Conservation (phyloP, 1,140 invertebrate species). For the Drosophila orosa region DNA sequence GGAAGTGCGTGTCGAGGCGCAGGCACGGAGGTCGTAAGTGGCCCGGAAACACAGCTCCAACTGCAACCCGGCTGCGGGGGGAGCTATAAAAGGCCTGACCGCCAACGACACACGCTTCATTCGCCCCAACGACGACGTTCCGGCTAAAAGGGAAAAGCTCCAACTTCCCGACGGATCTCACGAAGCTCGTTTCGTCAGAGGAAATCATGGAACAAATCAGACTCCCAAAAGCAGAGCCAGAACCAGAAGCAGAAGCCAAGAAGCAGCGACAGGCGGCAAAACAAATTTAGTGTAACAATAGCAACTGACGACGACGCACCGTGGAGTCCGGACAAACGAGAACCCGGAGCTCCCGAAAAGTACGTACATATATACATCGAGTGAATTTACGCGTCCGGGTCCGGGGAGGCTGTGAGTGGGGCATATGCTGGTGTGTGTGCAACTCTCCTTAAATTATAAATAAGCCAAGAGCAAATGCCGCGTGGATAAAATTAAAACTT, state of each 20-base stretch:
- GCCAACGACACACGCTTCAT: constrained; percentile 55
- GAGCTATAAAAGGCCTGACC: constrained; percentile 70
- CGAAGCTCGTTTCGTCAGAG: constrained; percentile 57
- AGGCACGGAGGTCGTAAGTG: constrained; percentile 62
- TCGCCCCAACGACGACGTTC: constrained; percentile 49
- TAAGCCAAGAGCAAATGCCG: constrained; percentile 51
- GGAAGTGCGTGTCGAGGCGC: constrained; percentile 52
- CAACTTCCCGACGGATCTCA: constrained; percentile 20
- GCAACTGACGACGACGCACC: constrained; percentile 61
- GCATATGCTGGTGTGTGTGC: constrained; percentile 43
- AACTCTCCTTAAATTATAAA: constrained; percentile 67
- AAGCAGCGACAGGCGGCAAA: constrained; percentile 53
- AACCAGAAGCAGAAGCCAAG: constrained; percentile 37
- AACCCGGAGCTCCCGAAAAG: constrained; percentile 14
- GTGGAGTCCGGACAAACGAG: constrained; percentile 28
- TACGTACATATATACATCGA: constrained; percentile 37
- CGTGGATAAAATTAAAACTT: constrained; percentile 61
- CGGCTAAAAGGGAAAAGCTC: constrained; percentile 57
- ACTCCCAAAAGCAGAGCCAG: constrained; percentile 16
- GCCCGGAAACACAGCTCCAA: constrained; percentile 35
- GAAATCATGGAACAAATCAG: constrained; percentile 57
- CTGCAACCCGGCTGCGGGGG: constrained; percentile 24
- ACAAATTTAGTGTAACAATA: constrained; percentile 74
- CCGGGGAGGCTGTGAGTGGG: constrained; percentile 19
- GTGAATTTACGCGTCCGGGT: constrained; percentile 33